Evolutionary conservation across 2,797 vertebrate genomes (phyloP).

Genomic region (Australoheros facetus): DNA sequence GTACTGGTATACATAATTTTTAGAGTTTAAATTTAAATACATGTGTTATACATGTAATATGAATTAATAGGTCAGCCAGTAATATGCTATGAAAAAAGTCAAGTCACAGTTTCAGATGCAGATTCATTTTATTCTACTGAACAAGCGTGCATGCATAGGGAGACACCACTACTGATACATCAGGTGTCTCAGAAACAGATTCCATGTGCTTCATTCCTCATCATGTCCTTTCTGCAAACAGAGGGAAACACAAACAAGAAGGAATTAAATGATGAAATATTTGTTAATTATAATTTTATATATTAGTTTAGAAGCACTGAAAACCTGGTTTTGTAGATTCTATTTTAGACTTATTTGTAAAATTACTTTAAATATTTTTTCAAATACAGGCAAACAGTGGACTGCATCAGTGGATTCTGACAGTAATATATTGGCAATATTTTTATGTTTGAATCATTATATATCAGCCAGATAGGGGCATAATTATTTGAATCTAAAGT

Average conservation of each 20-base stretch:
- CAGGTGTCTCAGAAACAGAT: constrained; percentile 47
- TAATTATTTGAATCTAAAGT: background rate
- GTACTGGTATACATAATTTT: background rate
- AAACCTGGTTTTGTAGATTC: background rate
- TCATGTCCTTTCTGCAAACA: constrained; percentile 68
- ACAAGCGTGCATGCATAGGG: constrained; percentile 60
- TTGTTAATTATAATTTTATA: background rate
- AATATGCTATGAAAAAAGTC: background rate
- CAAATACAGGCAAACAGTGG: background rate
- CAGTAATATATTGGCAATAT: background rate
- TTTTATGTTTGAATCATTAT: no score
- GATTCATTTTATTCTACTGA: constrained; percentile 66
- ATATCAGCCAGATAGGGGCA: no score
- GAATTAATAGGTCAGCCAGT: background rate
- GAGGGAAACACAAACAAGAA: background rate
- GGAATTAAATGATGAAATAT: background rate
- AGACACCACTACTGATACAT: constrained; percentile 42
- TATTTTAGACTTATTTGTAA: background rate
- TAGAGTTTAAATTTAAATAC: background rate
- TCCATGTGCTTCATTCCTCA: constrained; percentile 50
- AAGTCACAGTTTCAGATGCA: constrained; percentile 49
- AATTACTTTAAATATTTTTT: background rate
- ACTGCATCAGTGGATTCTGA: background rate
- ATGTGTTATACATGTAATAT: background rate
- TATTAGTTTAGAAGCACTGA: background rate